Base-by-base conservation (phyloP, 1,140 invertebrate species). In the Penaeus chinensis region DNA sequence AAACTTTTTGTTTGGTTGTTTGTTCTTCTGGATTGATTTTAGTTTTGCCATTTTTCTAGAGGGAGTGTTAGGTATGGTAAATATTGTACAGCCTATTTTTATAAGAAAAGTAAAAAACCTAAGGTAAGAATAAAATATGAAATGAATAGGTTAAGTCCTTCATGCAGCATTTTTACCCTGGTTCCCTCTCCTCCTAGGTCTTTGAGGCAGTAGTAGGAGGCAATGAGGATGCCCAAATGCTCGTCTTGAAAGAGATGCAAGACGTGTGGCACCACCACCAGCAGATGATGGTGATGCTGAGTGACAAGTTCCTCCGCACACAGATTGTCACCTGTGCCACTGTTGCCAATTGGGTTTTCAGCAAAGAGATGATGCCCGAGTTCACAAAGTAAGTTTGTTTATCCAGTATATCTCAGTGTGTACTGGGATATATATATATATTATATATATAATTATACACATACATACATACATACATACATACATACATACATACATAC, bases 321-420 rank as follows among this genome's bases (percentile, higher is more conserved):
- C 97, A 99, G 92, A 97, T 99, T 74, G 96, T 99, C 22, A 97
- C 99, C 91, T 99, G 98, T 91, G 97, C 97, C 87, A 96, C 98
- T 18, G 98, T 99, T 19, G 98, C 98, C 47, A 99, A 98, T 91
- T 99, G 98, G 99, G 96, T 99, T 84, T 99, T 99, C 93, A 98
- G 97, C 7, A 97, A 97, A 93, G 97, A 99, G 92, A 99, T 99
- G 97, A 94, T 94, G 37, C 92, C 94, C 16, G 97, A 98, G 92
- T 99, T 99, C 92, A 98, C 97, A 13, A 98, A 97, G 95, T 95
- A 92, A 91, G 91, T 54, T 54, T 54, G 11, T 54, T 11, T 54
- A 54, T 54, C 10, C 10, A 8, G 1, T 54, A 8, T 54, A 54
- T 54, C 11, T 11, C 54, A 54, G 16, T 54, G 54, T 54, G 1